Evolutionary conservation across 2,797 vertebrate genomes (phyloP).

Genomic region (Onychomys leucogaster): DNA sequence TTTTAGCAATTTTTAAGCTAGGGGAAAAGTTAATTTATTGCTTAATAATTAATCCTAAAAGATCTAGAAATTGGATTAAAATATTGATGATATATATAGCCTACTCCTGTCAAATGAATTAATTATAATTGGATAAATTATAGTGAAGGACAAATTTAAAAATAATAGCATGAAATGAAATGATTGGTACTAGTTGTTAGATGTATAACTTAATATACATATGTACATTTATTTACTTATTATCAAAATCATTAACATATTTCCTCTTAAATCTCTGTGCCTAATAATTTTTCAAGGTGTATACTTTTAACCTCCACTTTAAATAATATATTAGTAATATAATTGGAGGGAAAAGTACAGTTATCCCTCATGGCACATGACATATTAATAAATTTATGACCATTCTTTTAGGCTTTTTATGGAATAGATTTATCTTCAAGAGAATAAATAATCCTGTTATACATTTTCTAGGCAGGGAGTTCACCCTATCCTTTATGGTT

Average conservation of each 20-base stretch:
- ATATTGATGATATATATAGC: background rate
- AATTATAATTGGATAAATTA: slow-evolving; percentile 44
- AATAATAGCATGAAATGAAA: slow-evolving; percentile 31
- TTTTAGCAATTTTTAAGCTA: slow-evolving; percentile 45
- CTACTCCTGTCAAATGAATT: slow-evolving; percentile 53
- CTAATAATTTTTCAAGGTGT: slow-evolving; percentile 30
- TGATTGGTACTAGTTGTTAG: slow-evolving; percentile 36
- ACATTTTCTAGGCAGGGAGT: slow-evolving; percentile 11
- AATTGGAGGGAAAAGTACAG: slow-evolving; percentile 44
- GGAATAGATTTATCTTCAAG: background rate
- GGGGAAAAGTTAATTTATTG: background rate
- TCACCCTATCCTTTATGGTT: background rate
- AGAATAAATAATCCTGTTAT: slow-evolving; percentile 23
- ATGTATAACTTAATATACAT: slow-evolving; percentile 42
- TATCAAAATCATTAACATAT: slow-evolving; percentile 30
- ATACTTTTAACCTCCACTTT: slow-evolving; percentile 34
- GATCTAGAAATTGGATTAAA: slow-evolving; percentile 14
- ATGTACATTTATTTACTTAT: slow-evolving; percentile 60
- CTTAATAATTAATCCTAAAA: slow-evolving; percentile 37
- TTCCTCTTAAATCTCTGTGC: slow-evolving; percentile 39
- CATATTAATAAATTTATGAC: slow-evolving; percentile 42
- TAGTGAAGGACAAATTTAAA: slow-evolving; percentile 37
- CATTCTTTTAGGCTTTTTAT: slow-evolving; percentile 19
- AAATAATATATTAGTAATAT: slow-evolving; percentile 28
- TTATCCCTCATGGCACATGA: background rate